Conservation (phyloP, 2,888 invertebrate species). For the Artemia sinica region DNA sequence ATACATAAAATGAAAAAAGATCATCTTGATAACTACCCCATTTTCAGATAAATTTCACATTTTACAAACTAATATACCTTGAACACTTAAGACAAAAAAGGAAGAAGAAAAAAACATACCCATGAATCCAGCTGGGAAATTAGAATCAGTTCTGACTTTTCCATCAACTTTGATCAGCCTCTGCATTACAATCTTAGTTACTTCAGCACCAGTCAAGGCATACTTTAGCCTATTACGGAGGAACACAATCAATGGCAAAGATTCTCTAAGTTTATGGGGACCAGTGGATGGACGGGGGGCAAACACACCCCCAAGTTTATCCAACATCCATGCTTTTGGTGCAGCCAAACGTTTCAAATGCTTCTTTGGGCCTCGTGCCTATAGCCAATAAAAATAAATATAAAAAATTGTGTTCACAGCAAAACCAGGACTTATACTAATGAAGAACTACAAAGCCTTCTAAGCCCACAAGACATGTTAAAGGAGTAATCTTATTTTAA, state of each 20-base stretch:
- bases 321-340: slow-evolving; percentile 99
- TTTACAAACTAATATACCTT: not conserved
- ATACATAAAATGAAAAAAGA: not conserved
- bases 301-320: slow-evolving; percentile 93
- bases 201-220: slow-evolving; percentile 88
- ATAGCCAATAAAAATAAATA: slow-evolving; percentile 27
- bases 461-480: no score
- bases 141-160: slow-evolving; percentile 90
- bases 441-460: no score
- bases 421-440: no score
- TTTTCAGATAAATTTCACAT: not conserved
- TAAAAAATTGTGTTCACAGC: no score
- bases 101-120: slow-evolving; percentile 44
- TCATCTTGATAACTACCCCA: slow-evolving; percentile 1
- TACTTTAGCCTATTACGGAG: slow-evolving; percentile 94
- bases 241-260: slow-evolving; percentile 86
- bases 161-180: slow-evolving; percentile 94
- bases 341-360: slow-evolving; percentile 98
- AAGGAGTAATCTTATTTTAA: no score
- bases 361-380: slow-evolving; percentile 98
- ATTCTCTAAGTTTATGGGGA: slow-evolving; percentile 93
- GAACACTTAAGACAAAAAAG: not conserved
- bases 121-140: slow-evolving; percentile 97
- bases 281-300: slow-evolving; percentile 94
- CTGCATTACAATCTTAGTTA: slow-evolving; percentile 94